phyloP scores from a whole-genome alignment of 2,888 invertebrate genomes.

The Andrena haemorrhoa region DNA sequence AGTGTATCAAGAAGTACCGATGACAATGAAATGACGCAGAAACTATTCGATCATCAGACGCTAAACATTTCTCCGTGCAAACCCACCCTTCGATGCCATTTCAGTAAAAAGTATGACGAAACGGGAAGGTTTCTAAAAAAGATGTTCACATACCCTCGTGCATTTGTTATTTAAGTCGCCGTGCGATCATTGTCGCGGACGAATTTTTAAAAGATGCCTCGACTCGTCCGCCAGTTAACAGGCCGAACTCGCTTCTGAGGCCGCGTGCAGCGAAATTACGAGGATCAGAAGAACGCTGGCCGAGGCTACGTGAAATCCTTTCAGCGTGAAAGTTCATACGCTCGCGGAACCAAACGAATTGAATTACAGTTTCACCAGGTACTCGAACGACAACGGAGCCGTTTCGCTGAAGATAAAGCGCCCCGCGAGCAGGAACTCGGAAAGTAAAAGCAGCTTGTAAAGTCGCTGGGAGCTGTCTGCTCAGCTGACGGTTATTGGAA shows the following conservation, averaged over 20 bases:
- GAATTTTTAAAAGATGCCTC: too few relatives aligned
- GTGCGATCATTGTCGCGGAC: too few relatives aligned
- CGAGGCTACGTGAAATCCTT: conserved; percentile 21
- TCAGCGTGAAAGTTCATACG: conserved; percentile 40
- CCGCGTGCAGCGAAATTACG: neutral
- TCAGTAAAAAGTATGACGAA: too few relatives aligned
- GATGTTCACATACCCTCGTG: too few relatives aligned
- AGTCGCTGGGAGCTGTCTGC: neutral
- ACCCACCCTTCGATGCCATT: too few relatives aligned
- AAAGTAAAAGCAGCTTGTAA: conserved; percentile 18
- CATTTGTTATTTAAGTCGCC: too few relatives aligned
- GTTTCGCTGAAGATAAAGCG: conserved; percentile 26
- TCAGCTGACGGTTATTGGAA: conserved; percentile 3
- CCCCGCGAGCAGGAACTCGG: conserved; percentile 12
- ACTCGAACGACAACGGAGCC: conserved; percentile 19
- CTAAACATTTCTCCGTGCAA: too few relatives aligned
- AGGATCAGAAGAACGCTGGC: neutral
- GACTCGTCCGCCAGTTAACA: too few relatives aligned
- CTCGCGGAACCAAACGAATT: conserved; percentile 15
- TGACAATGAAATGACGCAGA: too few relatives aligned
- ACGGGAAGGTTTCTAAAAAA: too few relatives aligned
- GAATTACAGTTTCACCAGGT: conserved; percentile 34
- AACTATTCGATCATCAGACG: too few relatives aligned
- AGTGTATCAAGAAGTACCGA: too few relatives aligned
- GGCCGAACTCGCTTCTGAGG: neutral